Percentiles rank a stretch among this genome's conserved stretches.
Evolutionary conservation across 2,888 invertebrate species (phyloP).

Genomic region (Scaptomyza polygonia): DNA sequence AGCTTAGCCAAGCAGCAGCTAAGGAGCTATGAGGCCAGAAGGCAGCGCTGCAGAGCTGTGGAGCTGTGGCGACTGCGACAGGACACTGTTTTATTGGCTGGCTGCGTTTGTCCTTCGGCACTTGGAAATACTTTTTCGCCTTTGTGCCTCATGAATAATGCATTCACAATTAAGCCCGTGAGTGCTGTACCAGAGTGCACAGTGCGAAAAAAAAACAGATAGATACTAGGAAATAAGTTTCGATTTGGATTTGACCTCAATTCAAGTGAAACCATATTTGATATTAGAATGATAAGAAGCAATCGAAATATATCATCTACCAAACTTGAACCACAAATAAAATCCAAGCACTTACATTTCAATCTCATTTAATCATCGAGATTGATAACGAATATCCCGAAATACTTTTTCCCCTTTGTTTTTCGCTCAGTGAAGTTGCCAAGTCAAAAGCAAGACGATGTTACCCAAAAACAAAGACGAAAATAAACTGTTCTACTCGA

Average conservation of each 20-base stretch:
- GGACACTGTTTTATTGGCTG: constrained; percentile 71
- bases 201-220: neutral
- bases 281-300: neutral
- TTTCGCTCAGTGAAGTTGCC: constrained; percentile 17
- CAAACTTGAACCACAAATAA: too few relatives aligned
- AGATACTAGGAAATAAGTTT: neutral
- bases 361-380: too few relatives aligned
- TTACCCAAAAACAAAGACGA: constrained; percentile 3
- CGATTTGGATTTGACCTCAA: neutral
- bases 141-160: constrained; percentile 70
- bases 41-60: constrained; percentile 1
- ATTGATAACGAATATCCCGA: too few relatives aligned
- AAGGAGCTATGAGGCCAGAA: constrained; percentile 5
- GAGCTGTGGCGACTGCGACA: constrained; percentile 5
- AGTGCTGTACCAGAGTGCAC: constrained; percentile 32
- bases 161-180: constrained; percentile 73
- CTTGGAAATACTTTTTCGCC: constrained; percentile 43
- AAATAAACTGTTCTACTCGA: constrained; percentile 1
- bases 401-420: too few relatives aligned
- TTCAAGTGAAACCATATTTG: neutral
- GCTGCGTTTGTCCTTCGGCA: constrained; percentile 44
- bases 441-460: constrained; percentile 9
- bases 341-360: too few relatives aligned
- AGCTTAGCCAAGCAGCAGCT: constrained; percentile 7
- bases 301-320: neutral